Base-by-base conservation (phyloP, 2,113 vertebrate species). In the Potamarius usumacintae region DNA sequence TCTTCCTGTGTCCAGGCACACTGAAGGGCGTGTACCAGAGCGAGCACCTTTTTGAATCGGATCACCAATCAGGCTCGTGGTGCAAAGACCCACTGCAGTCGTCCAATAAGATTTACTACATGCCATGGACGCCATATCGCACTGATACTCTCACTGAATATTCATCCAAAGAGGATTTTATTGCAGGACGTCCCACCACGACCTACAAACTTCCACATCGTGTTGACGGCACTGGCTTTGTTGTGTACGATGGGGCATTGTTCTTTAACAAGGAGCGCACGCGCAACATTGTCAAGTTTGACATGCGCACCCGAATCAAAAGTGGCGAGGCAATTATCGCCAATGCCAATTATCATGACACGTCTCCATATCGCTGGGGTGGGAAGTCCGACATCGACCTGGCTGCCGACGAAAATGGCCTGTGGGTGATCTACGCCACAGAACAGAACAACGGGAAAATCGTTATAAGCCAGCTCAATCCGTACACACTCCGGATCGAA, bases 211-310 rank as follows among this genome's bases (percentile, higher is more conserved):
- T 99, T 8, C 98, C 98, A 0, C 98, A 99, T 87, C 95, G 98
- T 0, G 98, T 99, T 80, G 98, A 99, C 0, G 98, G 98, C 84
- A 99, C 98, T 0, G 98, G 98, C 1, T 99, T 99, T 53, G 98
- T 99, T 1, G 98, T 99, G 9, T 99, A 98, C 0, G 98, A 99
- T 0, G 98, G 98, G 2, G 98, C 98, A 0, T 92, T 99, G 50
- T 99, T 99, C 95, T 99, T 99, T 93, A 99, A 99, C 94, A 99
- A 99, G 91, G 98, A 99, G 85, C 96, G 98, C 58, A 99, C 98
- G 22, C 96, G 98, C 90, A 99, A 99, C 93, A 99, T 99, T n/a
- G 98, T 99, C 12, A 99, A 99, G 92, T 99, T 99, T 50, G 98
- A 99, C 92, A 91, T 99, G 88, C 94, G 98, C 92, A 99, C 98